Percentiles rank a stretch among this genome's conserved stretches.
These are phyloP conservation scores for Tautogolabrus adspersus DNA, from an alignment of 2,113 vertebrate species.

Conservation along the genomic window DNA sequence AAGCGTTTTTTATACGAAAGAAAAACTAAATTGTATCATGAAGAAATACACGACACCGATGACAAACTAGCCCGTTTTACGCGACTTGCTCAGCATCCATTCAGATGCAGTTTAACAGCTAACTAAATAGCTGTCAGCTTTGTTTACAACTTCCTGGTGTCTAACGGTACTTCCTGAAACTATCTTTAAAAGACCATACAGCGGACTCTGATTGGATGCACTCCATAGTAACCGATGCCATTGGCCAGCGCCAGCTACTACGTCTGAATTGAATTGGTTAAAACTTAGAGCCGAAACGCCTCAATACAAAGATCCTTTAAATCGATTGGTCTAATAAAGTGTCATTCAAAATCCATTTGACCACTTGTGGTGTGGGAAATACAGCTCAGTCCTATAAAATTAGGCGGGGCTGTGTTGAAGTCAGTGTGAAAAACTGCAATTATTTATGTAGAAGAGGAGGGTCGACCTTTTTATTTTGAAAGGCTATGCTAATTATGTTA, in stretches of 20 bases:
- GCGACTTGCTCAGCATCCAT: conserved; percentile 23
- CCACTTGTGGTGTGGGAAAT: conserved; percentile 55
- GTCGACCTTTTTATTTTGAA: too few relatives aligned
- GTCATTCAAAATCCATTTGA: conserved; percentile 41
- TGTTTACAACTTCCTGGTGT: conserved; percentile 83
- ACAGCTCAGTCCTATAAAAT: conserved; percentile 31
- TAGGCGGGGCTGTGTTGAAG: conserved; percentile 43
- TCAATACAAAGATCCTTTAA: neutral
- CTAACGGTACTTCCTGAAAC: conserved; percentile 83
- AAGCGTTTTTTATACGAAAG: neutral
- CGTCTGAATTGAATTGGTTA: conserved; percentile 49
- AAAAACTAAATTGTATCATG: neutral
- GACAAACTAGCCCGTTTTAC: conserved; percentile 28
- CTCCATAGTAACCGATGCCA: neutral
- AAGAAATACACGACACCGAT: neutral
- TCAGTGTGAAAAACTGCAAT: neutral
- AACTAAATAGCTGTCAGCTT: conserved; percentile 73
- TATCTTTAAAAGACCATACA: conserved; percentile 80
- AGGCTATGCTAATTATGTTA: too few relatives aligned
- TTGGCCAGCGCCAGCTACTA: conserved; percentile 47
- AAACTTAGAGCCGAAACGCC: neutral
- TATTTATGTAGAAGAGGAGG: neutral
- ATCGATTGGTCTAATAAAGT: conserved; percentile 17
- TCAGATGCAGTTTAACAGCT: conserved; percentile 47
- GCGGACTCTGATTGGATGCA: conserved; percentile 73